phyloP scores from a whole-genome alignment of 1,140 invertebrate genomes.

The Pogonus chalceus region DNA sequence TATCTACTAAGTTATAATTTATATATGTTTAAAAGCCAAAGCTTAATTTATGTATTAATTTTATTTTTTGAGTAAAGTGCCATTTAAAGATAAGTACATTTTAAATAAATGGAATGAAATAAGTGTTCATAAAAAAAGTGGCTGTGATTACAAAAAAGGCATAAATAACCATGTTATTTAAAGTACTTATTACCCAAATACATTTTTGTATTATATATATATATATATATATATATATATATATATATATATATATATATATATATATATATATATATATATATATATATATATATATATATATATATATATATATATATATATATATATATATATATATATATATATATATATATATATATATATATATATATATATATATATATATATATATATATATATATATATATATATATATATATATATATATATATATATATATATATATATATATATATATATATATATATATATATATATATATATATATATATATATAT shows the following conservation, averaged over 20 bases:
- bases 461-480: neutral
- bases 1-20: too few species aligned
- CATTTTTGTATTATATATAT: neutral
- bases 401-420: neutral
- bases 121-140: too few species aligned
- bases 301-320: neutral
- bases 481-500: neutral
- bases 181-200: too few species aligned
- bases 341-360: neutral
- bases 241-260: neutral
- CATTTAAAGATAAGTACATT: too few species aligned
- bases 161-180: too few species aligned
- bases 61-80: too few species aligned
- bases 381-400: neutral
- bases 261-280: neutral
- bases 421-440: neutral
- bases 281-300: neutral
- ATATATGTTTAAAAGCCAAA: too few species aligned
- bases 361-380: neutral
- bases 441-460: neutral
- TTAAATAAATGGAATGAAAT: too few species aligned
- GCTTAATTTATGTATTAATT: too few species aligned
- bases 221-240: conserved; percentile 6
- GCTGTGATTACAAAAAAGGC: too few species aligned
- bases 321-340: neutral